phyloP scores from a whole-genome alignment of 2,797 vertebrate species.

The Lagocephalus sceleratus region DNA sequence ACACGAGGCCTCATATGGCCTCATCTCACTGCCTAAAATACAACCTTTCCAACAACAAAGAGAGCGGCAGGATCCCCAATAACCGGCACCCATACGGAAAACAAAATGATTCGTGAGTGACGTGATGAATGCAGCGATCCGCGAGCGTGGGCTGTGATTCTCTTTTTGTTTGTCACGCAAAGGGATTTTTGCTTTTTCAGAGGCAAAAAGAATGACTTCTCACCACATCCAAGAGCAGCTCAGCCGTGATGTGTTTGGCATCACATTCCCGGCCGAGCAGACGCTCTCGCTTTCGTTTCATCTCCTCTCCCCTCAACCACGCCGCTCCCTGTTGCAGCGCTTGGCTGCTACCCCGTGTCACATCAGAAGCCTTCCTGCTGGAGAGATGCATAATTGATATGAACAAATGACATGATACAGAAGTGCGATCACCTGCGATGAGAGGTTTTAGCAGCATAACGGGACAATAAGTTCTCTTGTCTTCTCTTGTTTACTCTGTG shows the following conservation, averaged over 20 bases:
- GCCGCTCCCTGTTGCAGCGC: background rate
- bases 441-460: background rate
- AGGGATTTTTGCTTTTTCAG: background rate
- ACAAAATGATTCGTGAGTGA: too few species aligned
- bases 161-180: too few species aligned
- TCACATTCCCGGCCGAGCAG: constrained; percentile 23
- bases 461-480: background rate
- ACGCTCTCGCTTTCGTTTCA: constrained; percentile 1
- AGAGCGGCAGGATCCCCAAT: too few species aligned
- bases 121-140: too few species aligned
- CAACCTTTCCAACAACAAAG: constrained; percentile 1
- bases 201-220: constrained; percentile 1
- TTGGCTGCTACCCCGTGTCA: constrained; percentile 2
- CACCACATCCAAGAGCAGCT: constrained; percentile 4
- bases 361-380: background rate
- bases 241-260: constrained; percentile 15
- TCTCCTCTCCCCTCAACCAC: constrained; percentile 1
- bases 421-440: background rate
- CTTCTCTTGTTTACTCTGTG: background rate
- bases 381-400: background rate
- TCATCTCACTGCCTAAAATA: constrained; percentile 29
- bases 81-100: too few species aligned
- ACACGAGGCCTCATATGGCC: constrained; percentile 22
- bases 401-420: constrained; percentile 1
- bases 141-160: too few species aligned